Evolutionary conservation across 2,888 invertebrate genomes (phyloP), one percentile per base, ranked within the genome.

Genomic region (Coleophora deauratella): DNA sequence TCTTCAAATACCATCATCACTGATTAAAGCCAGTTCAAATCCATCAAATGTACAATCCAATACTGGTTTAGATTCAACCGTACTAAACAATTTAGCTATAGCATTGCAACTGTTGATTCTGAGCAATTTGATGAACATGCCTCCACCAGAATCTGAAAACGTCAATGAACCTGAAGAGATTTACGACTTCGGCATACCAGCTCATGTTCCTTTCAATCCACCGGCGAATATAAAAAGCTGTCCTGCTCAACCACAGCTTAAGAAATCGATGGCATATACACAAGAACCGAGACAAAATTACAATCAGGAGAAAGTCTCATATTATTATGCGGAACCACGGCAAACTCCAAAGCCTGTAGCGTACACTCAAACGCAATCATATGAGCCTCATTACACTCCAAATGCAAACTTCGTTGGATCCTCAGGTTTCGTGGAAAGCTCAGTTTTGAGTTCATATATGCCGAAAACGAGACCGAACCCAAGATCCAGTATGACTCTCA

Each of bases 71-170:
- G 79, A 82, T 38, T 47, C 68, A 0, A 67, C 64, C 15, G 59
- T 80, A 0, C 43, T 82, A 0, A 82, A 81, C 34, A 82, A 81
- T 46, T 51, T 82, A 46, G 82, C 81, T 2, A 69, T 81, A 31
- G 79, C 81, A 0, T 51, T 82, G 36, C 81, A 81, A 31, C 42
- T 82, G 7, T 42, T 82, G 1, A 70, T 81, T 7, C 59, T 82
- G 0, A 79, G 66, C 28, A 81, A 80, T 44, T 62, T 82, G 10
- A 45, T 81, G 7, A 73, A 70, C 53, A 65, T 8, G 11, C 41
- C 3, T 15, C 38, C 2, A 9, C 41, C 11, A 41, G 49, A 43
- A 9, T 3, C 31, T 8, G 33, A 40, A 41, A 27, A 37, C 32
- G 21, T 4, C 3, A 10, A 31, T 31, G 10, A 10, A n/a, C 10